Percentiles rank a stretch among this genome's conserved stretches.
Evolutionary conservation across 2,113 vertebrate genomes (phyloP).

Genomic region (Varanus salvator): DNA sequence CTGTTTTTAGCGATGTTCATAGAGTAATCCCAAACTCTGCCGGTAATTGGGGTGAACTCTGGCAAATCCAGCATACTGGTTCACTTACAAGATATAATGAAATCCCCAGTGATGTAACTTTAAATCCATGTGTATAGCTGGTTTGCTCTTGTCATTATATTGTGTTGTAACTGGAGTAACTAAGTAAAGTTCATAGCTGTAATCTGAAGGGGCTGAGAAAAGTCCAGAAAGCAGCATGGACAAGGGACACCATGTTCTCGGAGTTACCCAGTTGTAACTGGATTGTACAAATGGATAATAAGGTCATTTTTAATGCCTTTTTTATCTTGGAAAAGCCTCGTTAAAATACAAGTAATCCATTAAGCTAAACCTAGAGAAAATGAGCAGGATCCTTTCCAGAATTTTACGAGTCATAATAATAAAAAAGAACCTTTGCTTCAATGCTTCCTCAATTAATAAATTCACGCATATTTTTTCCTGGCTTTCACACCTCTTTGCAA

Average conservation of each 20-base stretch:
- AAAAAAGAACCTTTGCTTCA: constrained; percentile 53
- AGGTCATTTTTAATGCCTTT: constrained; percentile 6
- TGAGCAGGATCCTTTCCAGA: constrained; percentile 15
- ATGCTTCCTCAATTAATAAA: constrained; percentile 48
- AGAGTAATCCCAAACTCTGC: background rate
- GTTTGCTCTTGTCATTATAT: background rate
- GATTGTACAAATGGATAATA: background rate
- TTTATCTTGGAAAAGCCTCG: constrained; percentile 23
- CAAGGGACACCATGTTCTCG: background rate
- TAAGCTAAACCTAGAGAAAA: constrained; percentile 45
- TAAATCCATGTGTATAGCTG: background rate
- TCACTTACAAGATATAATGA: background rate
- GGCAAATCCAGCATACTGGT: constrained; percentile 8
- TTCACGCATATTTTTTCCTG: constrained; percentile 24
- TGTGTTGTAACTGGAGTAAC: background rate
- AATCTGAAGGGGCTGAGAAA: background rate
- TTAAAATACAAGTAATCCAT: constrained; percentile 40
- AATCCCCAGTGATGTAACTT: background rate
- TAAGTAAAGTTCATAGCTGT: background rate
- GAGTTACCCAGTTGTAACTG: background rate
- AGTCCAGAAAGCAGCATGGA: constrained; percentile 9
- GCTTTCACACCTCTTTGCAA: constrained; percentile 31
- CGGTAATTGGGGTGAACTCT: background rate
- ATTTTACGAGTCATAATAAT: constrained; percentile 49
- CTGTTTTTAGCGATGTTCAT: background rate